These are phyloP conservation scores for Tupiocoris notatus DNA, from an alignment of 2,888 invertebrate species.

Conservation along the genomic window DNA sequence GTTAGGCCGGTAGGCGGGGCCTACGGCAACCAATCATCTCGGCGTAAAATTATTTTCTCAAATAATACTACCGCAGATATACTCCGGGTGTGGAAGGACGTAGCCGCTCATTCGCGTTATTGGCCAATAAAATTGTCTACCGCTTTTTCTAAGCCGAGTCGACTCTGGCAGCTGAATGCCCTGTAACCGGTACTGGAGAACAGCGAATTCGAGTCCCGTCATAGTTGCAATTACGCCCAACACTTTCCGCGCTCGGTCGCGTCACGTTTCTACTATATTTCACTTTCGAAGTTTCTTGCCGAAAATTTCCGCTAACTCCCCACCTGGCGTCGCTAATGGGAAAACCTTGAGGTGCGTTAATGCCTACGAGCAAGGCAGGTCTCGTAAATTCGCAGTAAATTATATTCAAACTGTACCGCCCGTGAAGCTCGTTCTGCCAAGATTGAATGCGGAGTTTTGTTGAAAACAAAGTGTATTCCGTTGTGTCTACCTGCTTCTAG, in stretches of 20 bases:
- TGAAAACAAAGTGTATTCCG: neutral
- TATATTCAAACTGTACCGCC: neutral
- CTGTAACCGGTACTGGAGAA: too few relatives aligned
- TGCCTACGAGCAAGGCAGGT: neutral
- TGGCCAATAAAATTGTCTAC: slow-evolving; percentile 4
- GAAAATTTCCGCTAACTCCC: neutral
- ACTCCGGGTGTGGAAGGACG: neutral
- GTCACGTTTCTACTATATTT: neutral
- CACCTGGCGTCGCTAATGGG: neutral
- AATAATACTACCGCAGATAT: neutral
- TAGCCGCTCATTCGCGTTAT: neutral
- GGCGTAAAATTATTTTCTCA: slow-evolving; percentile 18
- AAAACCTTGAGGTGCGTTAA: neutral
- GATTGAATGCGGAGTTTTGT: neutral
- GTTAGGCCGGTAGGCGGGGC: slow-evolving; percentile 9
- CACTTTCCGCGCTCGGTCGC: neutral
- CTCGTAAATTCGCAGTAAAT: neutral
- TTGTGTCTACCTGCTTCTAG: neutral
- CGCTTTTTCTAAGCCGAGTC: too few relatives aligned
- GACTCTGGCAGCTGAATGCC: too few relatives aligned
- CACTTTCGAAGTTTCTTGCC: neutral
- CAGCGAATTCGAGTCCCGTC: neutral
- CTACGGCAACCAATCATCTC: slow-evolving; percentile 19
- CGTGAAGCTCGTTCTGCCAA: neutral
- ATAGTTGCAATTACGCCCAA: neutral